Base-by-base conservation (phyloP, 2,113 vertebrate genomes). In the Rhinolophus sinicus region DNA sequence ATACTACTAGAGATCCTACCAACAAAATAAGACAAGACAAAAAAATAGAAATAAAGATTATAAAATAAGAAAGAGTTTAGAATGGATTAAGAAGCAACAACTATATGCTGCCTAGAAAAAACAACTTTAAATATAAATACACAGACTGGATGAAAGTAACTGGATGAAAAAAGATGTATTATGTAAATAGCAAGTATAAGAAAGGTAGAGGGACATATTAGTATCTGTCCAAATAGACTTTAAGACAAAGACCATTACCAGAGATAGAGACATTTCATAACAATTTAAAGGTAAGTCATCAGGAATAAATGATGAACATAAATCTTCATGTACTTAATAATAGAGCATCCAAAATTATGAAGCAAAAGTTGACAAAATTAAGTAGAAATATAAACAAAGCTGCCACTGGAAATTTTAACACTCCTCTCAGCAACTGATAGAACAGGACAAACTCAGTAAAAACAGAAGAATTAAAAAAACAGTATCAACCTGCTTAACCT, bases 301-400 rank as follows among this genome's bases (percentile, higher is more conserved):
- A 92, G 21, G 9, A 88, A 67, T 33, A 65, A 2, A 44, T 72
- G 50, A 62, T 13, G 75, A 75, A 62, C 33, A 82, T 16, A 91
- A 82, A 50, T 58, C 10, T 62, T 22, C 2, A 6, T 60, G n/a
- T 0, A 50, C 14, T 52, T 77, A 83, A 70, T 62, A 40, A 62
- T 40, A 78, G 13, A 78, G 35, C 15, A 94, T 83, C 69, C 69
- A 97, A 83, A 91, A 35, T 94, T 26, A 80, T 94, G 44, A 95
- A 72, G 72, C 10, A 22, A 82, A 91, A 93, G 28, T 78, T 85
- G n/a, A 62, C 50, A 86, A 81, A 90, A 58, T 64, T 65, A 88
- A 84, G 38, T 52, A 21, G 52, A 73, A 73, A 84, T 65, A 26
- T 33, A 78, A 73, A 58, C 21, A 72, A 81, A 95, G 28, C 12